Evolutionary conservation across 37 sponge, comb jelly and placozoan species (phyloP).

Genomic region (Agelas oroides): DNA sequence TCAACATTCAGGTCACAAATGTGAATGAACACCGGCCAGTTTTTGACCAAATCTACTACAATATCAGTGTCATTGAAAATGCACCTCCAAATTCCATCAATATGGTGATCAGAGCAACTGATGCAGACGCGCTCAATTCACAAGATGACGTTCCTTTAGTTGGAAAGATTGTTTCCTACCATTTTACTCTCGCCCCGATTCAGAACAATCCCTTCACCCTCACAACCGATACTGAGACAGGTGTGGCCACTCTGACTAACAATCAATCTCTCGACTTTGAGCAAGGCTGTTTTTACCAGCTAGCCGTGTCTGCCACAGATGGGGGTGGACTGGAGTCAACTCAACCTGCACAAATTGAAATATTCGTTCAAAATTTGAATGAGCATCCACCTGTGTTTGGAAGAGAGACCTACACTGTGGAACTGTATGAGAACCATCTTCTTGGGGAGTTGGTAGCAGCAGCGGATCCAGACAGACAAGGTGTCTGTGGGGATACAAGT

Average conservation of each 20-base stretch:
- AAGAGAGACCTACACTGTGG: background rate
- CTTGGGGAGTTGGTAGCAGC: background rate
- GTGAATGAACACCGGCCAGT: slow-evolving; percentile 28
- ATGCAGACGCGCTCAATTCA: slow-evolving; percentile 29
- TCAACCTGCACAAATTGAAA: slow-evolving; percentile 23
- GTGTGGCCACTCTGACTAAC: slow-evolving; percentile 38
- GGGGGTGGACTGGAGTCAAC: slow-evolving; percentile 30
- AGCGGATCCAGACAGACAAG: slow-evolving; percentile 25
- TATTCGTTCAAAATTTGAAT: slow-evolving; percentile 46
- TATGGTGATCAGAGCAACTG: slow-evolving; percentile 24
- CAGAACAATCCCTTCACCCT: slow-evolving; percentile 48
- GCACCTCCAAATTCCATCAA: background rate
- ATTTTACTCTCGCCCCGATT: slow-evolving; percentile 34
- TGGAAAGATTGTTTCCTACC: slow-evolving; percentile 49
- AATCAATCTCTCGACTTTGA: slow-evolving; percentile 53
- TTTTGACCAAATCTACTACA: slow-evolving; percentile 18
- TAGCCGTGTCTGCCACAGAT: slow-evolving; percentile 45
- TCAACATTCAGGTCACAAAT: slow-evolving; percentile 22
- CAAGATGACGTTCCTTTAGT: background rate
- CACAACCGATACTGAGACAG: slow-evolving; percentile 18
- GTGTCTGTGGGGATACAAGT: background rate
- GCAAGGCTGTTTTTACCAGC: slow-evolving; percentile 3
- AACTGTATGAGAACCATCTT: slow-evolving; percentile 40
- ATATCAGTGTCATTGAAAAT: slow-evolving; percentile 37
- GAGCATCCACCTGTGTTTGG: slow-evolving; percentile 42